Base-by-base conservation (phyloP, 2,888 invertebrate species). In the Archips crataeganus region DNA sequence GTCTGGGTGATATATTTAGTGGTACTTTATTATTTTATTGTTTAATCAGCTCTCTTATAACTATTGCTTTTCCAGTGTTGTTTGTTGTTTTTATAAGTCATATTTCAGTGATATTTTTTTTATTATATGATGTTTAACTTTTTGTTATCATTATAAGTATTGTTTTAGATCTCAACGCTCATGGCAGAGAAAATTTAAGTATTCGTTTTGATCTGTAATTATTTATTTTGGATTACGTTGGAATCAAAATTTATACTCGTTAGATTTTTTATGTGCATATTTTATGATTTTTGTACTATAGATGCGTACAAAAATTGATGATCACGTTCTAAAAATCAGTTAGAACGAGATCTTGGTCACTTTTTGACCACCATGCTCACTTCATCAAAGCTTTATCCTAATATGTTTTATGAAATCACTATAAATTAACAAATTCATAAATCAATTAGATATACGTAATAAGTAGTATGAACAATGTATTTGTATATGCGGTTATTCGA, bases 131-230 rank as follows among this genome's bases (percentile, higher is more conserved):
- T 54, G 6, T 8, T 54, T 54, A 23, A 54, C 8, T 54, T 15
- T 13, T 45, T 57, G 32, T 63, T 68, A 68, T 54, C 9, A 13
- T 68, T 68, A 68, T 54, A 13, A 63, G 72, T 72, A 72, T 72
- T 54, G 34, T 67, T 47, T 62, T 63, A 36, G 72, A 68, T 72
- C 72, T 72, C 67, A 8, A 23, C 23, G 67, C 72, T 57, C 62
- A 67, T 54, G 13, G 63, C 32, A 63, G 13, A 15, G n/a, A 47
- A 47, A 62, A 36, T 6, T 32, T 32, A 64, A 67, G 67, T 72
- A 72, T 72, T 67, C 23, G 34, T 67, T 72, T 45, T 15, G 42
- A 47, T 63, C 32, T 63, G 2, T 47, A 36, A 32, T 32, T 32
- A 57, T 57, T 13, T 10, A 45, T 45, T 13, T 45, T 45, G 32